Conservation (phyloP, 2,888 invertebrate genomes). For the Panopea generosa region DNA sequence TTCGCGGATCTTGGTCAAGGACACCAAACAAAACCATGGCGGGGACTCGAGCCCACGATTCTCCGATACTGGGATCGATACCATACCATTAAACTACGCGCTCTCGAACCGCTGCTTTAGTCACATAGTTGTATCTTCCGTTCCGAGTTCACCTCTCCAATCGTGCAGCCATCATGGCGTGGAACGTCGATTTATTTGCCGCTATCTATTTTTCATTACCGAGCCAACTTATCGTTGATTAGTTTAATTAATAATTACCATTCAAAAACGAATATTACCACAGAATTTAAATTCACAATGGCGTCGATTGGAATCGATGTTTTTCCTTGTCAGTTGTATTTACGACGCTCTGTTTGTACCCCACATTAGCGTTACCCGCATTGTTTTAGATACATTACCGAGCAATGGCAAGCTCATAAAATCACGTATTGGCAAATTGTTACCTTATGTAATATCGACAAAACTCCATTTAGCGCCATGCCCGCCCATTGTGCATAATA, state of each 20-base stretch:
- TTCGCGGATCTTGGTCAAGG: no score
- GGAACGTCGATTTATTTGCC: no score
- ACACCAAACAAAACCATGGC: no score
- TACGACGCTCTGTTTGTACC: conserved; percentile 39
- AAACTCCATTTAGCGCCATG: not conserved
- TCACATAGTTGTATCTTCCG: no score
- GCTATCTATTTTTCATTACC: no score
- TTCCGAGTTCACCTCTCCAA: no score
- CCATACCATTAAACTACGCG: no score
- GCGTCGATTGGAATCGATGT: conserved; percentile 3
- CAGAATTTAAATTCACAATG: not conserved
- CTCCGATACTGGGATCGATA: no score
- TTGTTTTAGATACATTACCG: conserved; percentile 53
- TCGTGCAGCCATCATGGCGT: no score
- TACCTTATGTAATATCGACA: conserved; percentile 47
- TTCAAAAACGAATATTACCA: not conserved
- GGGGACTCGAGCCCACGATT: no score
- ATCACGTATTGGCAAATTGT: conserved; percentile 37
- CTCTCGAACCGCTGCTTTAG: no score
- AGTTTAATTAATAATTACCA: not conserved
- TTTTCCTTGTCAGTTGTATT: conserved; percentile 1
- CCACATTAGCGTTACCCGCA: conserved; percentile 11
- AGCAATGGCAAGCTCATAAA: conserved; percentile 38
- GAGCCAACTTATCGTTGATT: no score
- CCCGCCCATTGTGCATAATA: conserved; percentile 6